Percentiles rank a stretch among this genome's conserved stretches.
Evolutionary conservation across 2,888 invertebrate species (phyloP).

Genomic region (Ophraella communa): DNA sequence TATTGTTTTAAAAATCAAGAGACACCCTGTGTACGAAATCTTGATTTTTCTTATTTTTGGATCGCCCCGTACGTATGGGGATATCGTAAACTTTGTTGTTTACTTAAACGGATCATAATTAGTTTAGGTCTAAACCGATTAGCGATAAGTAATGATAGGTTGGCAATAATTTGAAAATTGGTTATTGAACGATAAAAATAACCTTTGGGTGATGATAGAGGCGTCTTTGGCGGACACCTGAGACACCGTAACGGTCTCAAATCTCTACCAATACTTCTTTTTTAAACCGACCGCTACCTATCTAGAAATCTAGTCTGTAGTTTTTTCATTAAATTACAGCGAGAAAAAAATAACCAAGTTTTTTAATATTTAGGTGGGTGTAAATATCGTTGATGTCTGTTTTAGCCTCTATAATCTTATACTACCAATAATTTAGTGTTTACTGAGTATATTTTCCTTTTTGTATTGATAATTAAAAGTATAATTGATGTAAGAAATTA

Average conservation of each 20-base stretch:
- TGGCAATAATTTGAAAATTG: slow-evolving; percentile 55
- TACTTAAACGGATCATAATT: slow-evolving; percentile 57
- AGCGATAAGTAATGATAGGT: slow-evolving; percentile 59
- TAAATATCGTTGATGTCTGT: no score
- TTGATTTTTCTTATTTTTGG: not conserved
- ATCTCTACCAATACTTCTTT: slow-evolving; percentile 5
- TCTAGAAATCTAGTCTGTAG: slow-evolving; percentile 7
- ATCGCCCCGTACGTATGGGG: not conserved
- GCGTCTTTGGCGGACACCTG: slow-evolving; percentile 51
- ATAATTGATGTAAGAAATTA: no score
- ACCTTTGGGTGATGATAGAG: slow-evolving; percentile 51
- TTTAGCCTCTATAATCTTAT: no score
- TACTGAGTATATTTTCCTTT: no score
- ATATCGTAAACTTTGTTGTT: slow-evolving; percentile 42
- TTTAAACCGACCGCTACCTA: slow-evolving; percentile 5
- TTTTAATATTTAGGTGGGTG: not conserved
- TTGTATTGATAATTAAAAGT: no score
- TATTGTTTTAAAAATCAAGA: no score
- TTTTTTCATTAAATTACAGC: slow-evolving; percentile 7
- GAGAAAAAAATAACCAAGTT: not conserved
- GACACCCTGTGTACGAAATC: not conserved
- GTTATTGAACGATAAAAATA: slow-evolving; percentile 56
- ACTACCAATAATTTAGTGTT: no score
- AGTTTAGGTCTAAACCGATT: slow-evolving; percentile 57
- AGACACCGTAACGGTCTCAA: not conserved